phyloP scores from a whole-genome alignment of 1,140 invertebrate species.

The Platyscapa corneri region DNA sequence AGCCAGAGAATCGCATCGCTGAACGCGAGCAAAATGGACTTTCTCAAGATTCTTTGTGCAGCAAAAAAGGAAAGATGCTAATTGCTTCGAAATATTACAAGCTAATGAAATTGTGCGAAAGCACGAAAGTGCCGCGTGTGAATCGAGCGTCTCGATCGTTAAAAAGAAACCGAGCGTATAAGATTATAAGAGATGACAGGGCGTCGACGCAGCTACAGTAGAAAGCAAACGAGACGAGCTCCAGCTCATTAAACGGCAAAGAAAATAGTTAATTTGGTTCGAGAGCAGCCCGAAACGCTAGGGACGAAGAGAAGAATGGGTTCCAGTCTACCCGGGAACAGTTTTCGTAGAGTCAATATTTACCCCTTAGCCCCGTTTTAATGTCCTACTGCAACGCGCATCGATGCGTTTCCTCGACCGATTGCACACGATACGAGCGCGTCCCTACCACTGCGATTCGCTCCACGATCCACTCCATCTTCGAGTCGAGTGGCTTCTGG shows the following conservation, averaged over 20 bases:
- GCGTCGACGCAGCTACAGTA: neutral
- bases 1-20: no score
- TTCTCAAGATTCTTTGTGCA: no score
- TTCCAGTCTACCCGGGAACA: neutral
- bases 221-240: neutral
- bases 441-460: neutral
- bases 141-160: neutral
- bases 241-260: neutral
- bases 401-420: neutral
- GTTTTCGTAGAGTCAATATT: constrained; percentile 16
- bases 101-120: neutral
- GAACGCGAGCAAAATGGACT: no score
- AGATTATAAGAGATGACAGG: neutral
- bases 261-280: neutral
- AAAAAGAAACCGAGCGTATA: neutral
- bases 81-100: neutral
- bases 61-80: neutral
- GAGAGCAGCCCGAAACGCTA: neutral
- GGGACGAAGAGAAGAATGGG: neutral
- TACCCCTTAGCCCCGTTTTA: neutral
- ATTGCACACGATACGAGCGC: neutral
- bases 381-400: neutral
- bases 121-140: neutral
- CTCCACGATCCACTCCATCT: neutral
- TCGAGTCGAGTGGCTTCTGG: neutral